phyloP scores from a whole-genome alignment of 2,113 vertebrate genomes.

The Rousettus leschenaultii region DNA sequence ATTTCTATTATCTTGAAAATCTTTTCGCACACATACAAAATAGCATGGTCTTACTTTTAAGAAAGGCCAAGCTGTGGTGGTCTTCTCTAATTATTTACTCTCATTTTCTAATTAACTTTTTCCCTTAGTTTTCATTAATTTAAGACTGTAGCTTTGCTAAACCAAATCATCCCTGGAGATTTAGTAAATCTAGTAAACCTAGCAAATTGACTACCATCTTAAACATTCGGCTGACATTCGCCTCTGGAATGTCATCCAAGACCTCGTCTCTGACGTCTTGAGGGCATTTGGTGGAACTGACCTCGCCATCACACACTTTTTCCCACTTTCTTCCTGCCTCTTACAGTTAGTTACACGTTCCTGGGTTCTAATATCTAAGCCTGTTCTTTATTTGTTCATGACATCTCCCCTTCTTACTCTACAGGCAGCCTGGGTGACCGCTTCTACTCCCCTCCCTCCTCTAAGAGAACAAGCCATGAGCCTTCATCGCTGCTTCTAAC shows the following conservation, averaged over 20 bases:
- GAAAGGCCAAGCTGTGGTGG: not conserved
- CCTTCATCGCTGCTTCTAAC: not conserved
- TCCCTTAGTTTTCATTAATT: not conserved
- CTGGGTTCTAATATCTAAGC: not conserved
- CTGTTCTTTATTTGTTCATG: not conserved
- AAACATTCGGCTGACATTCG: not conserved
- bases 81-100: not conserved
- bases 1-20: not conserved
- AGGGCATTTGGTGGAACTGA: not conserved
- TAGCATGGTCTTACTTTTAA: not conserved
- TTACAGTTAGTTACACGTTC: not conserved
- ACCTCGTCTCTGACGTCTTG: not conserved
- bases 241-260: not conserved
- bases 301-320: no score
- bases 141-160: not conserved
- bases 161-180: not conserved
- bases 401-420: not conserved
- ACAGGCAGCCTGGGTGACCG: fast-evolving
- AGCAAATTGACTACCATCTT: not conserved
- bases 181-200: not conserved
- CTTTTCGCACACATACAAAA: not conserved
- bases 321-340: not conserved
- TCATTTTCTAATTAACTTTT: not conserved
- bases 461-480: fast-evolving
- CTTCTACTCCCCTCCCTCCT: not conserved